A percentile compares a stretch with the other conserved stretches of the same genome.
phyloP scores from a whole-genome alignment of 2,797 vertebrate species.

The Lacerta agilis region DNA sequence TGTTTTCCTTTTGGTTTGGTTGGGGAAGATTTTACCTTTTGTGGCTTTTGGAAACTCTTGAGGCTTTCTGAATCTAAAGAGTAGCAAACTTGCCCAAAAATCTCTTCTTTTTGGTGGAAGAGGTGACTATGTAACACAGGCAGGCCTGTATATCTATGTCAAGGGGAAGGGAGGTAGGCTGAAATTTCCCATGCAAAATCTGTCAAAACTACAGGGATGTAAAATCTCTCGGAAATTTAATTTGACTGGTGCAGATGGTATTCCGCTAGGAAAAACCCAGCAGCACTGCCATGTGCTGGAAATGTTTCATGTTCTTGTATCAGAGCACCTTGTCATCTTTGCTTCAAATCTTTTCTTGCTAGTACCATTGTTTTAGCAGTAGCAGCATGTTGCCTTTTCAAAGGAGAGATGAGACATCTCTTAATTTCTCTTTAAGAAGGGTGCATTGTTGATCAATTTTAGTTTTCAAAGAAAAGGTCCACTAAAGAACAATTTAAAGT shows the following conservation, averaged over 20 bases:
- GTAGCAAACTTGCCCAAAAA: not conserved
- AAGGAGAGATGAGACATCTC: conserved; percentile 7
- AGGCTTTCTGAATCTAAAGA: not conserved
- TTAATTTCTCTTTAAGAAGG: not conserved
- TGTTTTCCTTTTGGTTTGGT: not conserved
- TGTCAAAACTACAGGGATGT: conserved; percentile 31
- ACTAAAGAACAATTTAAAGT: not conserved
- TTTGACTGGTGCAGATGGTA: conserved; percentile 39
- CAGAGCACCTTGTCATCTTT: not conserved
- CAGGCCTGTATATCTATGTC: not conserved
- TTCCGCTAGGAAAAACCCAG: conserved; percentile 30
- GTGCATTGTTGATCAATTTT: not conserved
- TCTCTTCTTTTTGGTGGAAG: conserved; percentile 14
- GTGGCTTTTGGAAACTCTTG: not conserved
- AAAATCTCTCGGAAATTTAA: conserved; percentile 45
- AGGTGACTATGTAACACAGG: conserved; percentile 50
- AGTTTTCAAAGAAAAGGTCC: conserved; percentile 18
- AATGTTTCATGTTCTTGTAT: conserved; percentile 6
- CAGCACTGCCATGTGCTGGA: conserved; percentile 29
- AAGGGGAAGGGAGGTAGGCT: not conserved
- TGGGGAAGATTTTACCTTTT: not conserved
- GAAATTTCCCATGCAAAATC: conserved; percentile 41
- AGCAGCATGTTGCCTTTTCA: not conserved
- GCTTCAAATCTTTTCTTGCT: conserved; percentile 34
- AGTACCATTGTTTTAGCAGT: conserved; percentile 11